Percentiles rank a stretch among this genome's conserved stretches.
These are phyloP conservation scores for Tor tambroides DNA, from an alignment of 2,113 vertebrate genomes.

Conservation along the genomic window DNA sequence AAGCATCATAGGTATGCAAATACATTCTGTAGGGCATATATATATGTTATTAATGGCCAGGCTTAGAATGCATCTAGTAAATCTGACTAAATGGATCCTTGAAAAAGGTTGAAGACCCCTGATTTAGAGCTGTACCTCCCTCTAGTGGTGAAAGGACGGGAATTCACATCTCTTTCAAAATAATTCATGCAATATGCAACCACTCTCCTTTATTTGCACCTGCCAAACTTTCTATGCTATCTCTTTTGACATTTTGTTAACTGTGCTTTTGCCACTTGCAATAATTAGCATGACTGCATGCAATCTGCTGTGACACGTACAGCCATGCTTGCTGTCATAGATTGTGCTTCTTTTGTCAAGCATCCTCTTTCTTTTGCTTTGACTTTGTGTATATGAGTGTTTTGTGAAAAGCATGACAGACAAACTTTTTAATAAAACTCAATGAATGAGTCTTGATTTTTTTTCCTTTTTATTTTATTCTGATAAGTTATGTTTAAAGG, in stretches of 20 bases:
- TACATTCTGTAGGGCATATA: background rate
- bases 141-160: slow-evolving; percentile 20
- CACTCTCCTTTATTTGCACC: background rate
- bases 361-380: slow-evolving; percentile 8
- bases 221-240: slow-evolving; percentile 10
- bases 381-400: background rate
- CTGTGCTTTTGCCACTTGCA: background rate
- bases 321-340: background rate
- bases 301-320: background rate
- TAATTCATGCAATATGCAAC: background rate
- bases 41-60: background rate
- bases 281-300: slow-evolving; percentile 20
- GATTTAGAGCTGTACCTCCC: slow-evolving; percentile 35
- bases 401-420: background rate
- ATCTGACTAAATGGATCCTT: background rate
- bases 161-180: background rate
- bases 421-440: slow-evolving; percentile 37
- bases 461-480: background rate
- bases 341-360: background rate
- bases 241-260: background rate
- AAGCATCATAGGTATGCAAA: background rate
- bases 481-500: background rate
- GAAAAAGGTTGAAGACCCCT: background rate
- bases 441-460: slow-evolving; percentile 2
- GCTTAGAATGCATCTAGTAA: background rate